A percentile compares a stretch with the other conserved stretches of the same genome.
Conservation (phyloP, 2,888 invertebrate species). For the Molorchus minor region DNA sequence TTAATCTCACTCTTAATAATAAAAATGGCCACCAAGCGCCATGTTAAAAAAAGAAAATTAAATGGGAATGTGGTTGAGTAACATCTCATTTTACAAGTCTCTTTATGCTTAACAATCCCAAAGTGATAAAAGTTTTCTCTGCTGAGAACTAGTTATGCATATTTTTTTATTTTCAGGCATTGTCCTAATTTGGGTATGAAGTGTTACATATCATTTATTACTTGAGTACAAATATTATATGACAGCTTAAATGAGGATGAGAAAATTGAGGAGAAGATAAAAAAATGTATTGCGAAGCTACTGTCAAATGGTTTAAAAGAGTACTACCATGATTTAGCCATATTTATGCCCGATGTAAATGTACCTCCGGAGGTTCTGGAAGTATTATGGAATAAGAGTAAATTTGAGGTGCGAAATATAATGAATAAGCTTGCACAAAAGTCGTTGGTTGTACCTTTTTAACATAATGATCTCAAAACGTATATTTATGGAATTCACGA, state of each 20-base stretch:
- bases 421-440: constrained; percentile 73
- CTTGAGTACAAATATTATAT: too few relatives aligned
- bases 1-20: too few relatives aligned
- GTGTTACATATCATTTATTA: too few relatives aligned
- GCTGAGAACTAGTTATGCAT: too few relatives aligned
- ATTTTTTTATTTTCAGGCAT: neutral
- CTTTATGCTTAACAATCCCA: too few relatives aligned
- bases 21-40: too few relatives aligned
- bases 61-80: too few relatives aligned
- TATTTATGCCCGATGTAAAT: constrained; percentile 76
- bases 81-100: too few relatives aligned
- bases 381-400: constrained; percentile 64
- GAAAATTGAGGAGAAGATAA: constrained; percentile 32
- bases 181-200: too few relatives aligned
- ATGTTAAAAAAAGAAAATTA: too few relatives aligned
- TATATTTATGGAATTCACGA: constrained; percentile 79
- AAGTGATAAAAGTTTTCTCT: too few relatives aligned
- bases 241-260: constrained; percentile 40
- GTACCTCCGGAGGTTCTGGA: constrained; percentile 57
- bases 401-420: constrained; percentile 67
- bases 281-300: constrained; percentile 68
- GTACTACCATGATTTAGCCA: constrained; percentile 71
- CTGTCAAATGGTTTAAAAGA: constrained; percentile 60
- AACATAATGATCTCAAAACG: constrained; percentile 68
- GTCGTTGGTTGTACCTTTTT: constrained; percentile 72